A percentile compares a stretch with the other conserved stretches of the same genome.
These are phyloP conservation scores for Mythimna lalbum DNA, from an alignment of 2,888 invertebrate genomes.

Conservation along the genomic window DNA sequence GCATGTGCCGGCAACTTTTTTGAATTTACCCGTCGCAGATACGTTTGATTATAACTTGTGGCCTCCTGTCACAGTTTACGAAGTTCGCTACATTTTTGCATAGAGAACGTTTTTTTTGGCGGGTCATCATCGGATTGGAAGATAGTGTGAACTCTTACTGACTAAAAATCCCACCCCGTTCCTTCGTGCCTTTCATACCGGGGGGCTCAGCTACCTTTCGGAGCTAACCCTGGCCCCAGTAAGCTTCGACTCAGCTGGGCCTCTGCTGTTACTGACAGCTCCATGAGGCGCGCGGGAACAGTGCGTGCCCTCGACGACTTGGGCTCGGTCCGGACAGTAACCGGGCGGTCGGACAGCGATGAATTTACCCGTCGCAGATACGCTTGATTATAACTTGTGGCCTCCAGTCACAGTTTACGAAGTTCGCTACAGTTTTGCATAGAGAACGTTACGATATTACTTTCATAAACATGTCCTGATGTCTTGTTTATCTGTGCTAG, in stretches of 20 bases:
- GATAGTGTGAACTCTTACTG: too few relatives aligned
- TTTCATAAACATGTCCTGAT: slow-evolving; percentile 52
- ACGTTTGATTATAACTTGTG: slow-evolving; percentile 42
- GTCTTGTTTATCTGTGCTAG: slow-evolving; percentile 46
- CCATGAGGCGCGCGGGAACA: too few relatives aligned
- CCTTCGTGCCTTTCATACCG: too few relatives aligned
- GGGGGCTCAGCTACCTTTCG: too few relatives aligned
- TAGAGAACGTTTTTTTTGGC: slow-evolving; percentile 39
- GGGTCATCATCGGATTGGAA: too few relatives aligned
- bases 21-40: slow-evolving; percentile 17
- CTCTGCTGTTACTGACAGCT: too few relatives aligned
- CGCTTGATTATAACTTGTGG: slow-evolving; percentile 40
- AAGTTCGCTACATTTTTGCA: slow-evolving; percentile 41
- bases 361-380: slow-evolving; percentile 20
- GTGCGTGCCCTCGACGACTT: too few relatives aligned
- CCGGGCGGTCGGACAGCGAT: too few relatives aligned
- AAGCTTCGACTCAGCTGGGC: too few relatives aligned
- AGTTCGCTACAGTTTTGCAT: slow-evolving; percentile 45
- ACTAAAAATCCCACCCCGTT: too few relatives aligned
- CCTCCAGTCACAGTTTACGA: slow-evolving; percentile 17
- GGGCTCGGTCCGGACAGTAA: too few relatives aligned
- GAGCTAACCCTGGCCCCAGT: too few relatives aligned
- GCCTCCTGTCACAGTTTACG: slow-evolving; percentile 18
- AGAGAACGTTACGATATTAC: slow-evolving; percentile 36
- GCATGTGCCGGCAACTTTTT: slow-evolving; percentile 45